Base-by-base conservation (phyloP, 2,888 invertebrate species). In the Odontothrips loti region DNA sequence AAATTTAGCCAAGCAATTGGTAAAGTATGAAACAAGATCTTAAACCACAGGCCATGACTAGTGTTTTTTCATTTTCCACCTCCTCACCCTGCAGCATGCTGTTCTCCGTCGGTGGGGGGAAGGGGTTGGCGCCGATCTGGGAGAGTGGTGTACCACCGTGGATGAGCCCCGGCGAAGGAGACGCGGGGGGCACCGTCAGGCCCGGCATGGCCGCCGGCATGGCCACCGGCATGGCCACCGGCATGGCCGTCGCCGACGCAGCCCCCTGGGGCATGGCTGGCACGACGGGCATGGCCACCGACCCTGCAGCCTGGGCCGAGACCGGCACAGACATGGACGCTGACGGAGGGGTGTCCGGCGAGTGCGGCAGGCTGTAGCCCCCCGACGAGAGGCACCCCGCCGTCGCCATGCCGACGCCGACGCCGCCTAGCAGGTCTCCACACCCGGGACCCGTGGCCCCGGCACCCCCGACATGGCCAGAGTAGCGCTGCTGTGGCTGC, bases 131-230 rank as follows among this genome's bases (percentile, higher is more conserved):
- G 82, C 96, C 96, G 84, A 96, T 96, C 88, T 95, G 95, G 79
- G 95, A 94, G 81, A 96, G 91, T 0, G 96, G 95, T 81, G 96
- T 96, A 84, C 94, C 94, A 68, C 96, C 96, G 86, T 95, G 94
- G 81, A 96, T 92, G 84, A 93, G 86, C 51, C 87, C 87, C 68
- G 88, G 88, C 82, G 88, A 87, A 79, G 87, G 85, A 68, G 82
- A 87, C 86, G 84, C 86, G 86, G 83, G 87, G 86, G 83, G 83
- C 83, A 79, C 83, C 83, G 29, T 82, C 83, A 81, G 79, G 79
- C 17, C 79, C 47, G 47, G 80, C 78, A 75, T 81, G 79, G 27
- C 86, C 82, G 85, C 85, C 82, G 85, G 34, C 34, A 43, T 43
- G 34, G 34, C 34, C 6, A 83, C 83, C 81, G 85, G 85, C 84